phyloP scores from a whole-genome alignment of 2,113 vertebrate species.

The Aspiorhynchus laticeps region DNA sequence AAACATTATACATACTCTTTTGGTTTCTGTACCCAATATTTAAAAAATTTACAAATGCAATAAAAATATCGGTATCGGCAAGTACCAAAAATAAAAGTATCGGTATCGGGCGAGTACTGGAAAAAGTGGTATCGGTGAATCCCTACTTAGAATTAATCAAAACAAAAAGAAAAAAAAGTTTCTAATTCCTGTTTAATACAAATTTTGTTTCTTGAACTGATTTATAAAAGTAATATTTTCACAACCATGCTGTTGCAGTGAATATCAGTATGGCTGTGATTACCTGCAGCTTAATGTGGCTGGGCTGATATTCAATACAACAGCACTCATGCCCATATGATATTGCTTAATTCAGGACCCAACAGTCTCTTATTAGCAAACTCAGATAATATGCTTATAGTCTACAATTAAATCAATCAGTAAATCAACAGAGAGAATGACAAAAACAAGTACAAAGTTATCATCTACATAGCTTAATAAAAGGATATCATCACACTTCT shows the following conservation, averaged over 20 bases:
- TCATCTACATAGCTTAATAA: slow-evolving; percentile 33
- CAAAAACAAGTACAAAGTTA: not conserved
- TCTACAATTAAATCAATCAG: not conserved
- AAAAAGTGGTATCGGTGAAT: too few species aligned
- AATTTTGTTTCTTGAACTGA: not conserved
- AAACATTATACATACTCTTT: too few species aligned
- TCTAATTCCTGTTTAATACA: not conserved
- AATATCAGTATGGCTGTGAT: not conserved
- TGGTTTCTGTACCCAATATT: too few species aligned
- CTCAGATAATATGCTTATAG: not conserved
- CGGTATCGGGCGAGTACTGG: too few species aligned
- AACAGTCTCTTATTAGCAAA: not conserved
- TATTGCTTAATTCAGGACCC: not conserved
- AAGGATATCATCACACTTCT: slow-evolving; percentile 93
- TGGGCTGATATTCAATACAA: not conserved
- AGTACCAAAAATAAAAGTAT: too few species aligned
- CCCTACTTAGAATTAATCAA: not conserved
- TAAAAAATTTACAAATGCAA: too few species aligned
- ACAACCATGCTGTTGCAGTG: not conserved
- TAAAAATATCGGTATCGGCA: too few species aligned
- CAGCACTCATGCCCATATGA: not conserved
- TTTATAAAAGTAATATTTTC: not conserved
- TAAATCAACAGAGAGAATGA: not conserved
- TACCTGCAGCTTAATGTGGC: not conserved
- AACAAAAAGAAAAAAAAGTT: not conserved